Evolutionary conservation across 2,888 invertebrate genomes (phyloP).

Genomic region (Parnassius smintheus): DNA sequence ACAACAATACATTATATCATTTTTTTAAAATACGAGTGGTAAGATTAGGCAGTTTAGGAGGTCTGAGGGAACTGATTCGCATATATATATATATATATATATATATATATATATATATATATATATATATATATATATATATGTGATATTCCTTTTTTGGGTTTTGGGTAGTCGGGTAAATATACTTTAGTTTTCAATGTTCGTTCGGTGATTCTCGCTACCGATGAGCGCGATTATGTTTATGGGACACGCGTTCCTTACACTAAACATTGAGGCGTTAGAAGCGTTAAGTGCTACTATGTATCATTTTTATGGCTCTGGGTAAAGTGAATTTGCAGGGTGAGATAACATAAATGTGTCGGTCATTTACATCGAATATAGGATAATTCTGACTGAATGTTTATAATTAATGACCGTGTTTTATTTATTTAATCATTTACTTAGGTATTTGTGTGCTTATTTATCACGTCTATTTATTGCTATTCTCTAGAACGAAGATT

Average conservation of each 20-base stretch:
- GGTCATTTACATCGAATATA: constrained; percentile 64
- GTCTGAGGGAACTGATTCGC: no score
- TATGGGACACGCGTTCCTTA: constrained; percentile 58
- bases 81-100: no score
- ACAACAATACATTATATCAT: no score
- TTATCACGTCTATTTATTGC: no score
- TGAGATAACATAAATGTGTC: constrained; percentile 71
- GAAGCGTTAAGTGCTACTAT: constrained; percentile 46
- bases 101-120: no score
- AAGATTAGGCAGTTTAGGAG: no score
- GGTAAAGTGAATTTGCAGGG: constrained; percentile 76
- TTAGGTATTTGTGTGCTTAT: no score
- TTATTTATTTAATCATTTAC: no score
- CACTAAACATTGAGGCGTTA: constrained; percentile 51
- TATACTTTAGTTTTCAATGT: constrained; percentile 11
- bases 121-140: no score
- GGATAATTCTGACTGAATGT: constrained; percentile 32
- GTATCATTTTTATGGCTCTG: constrained; percentile 59
- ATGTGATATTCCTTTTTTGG: no score
- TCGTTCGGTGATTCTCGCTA: constrained; percentile 21
- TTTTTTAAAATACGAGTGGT: no score
- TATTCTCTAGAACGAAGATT: no score
- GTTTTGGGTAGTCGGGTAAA: neutral
- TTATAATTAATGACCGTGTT: constrained; percentile 14
- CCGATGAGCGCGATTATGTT: constrained; percentile 74